Evolutionary conservation across 2,113 vertebrate genomes (phyloP).

Genomic region (Hemicordylus capensis): DNA sequence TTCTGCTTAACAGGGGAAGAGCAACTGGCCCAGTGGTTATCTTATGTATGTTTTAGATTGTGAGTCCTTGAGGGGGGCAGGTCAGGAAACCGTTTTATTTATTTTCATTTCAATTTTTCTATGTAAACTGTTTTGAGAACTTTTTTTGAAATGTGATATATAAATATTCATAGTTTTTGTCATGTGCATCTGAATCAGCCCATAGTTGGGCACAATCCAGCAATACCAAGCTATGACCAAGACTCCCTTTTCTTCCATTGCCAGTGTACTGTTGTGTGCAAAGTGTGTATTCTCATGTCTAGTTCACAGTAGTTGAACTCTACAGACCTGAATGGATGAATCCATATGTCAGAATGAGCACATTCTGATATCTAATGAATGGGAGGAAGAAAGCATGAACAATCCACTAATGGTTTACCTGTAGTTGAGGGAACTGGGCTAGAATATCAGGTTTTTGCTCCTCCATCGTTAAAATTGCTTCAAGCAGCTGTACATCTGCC

Average conservation of each 20-base stretch:
- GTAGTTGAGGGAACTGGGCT: slow-evolving; percentile 74
- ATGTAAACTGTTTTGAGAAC: too few relatives aligned
- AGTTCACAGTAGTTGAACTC: neutral
- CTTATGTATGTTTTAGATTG: too few relatives aligned
- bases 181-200: too few relatives aligned
- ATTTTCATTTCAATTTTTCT: too few relatives aligned
- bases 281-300: neutral
- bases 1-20: too few relatives aligned
- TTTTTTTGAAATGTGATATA: too few relatives aligned
- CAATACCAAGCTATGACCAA: neutral
- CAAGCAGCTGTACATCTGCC: slow-evolving; percentile 85
- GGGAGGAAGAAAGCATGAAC: neutral
- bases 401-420: slow-evolving; percentile 71
- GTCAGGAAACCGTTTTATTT: too few relatives aligned
- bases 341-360: neutral
- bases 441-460: slow-evolving; percentile 79
- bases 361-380: neutral
- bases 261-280: neutral
- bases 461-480: slow-evolving; percentile 85
- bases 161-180: too few relatives aligned
- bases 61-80: too few relatives aligned
- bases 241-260: neutral
- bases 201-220: neutral
- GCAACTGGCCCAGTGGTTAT: too few relatives aligned
- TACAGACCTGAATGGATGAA: neutral